Evolutionary conservation across 2,888 invertebrate species (phyloP), one percentile per base, ranked within the genome.

Genomic region (Nipponacmea schrenckii): DNA sequence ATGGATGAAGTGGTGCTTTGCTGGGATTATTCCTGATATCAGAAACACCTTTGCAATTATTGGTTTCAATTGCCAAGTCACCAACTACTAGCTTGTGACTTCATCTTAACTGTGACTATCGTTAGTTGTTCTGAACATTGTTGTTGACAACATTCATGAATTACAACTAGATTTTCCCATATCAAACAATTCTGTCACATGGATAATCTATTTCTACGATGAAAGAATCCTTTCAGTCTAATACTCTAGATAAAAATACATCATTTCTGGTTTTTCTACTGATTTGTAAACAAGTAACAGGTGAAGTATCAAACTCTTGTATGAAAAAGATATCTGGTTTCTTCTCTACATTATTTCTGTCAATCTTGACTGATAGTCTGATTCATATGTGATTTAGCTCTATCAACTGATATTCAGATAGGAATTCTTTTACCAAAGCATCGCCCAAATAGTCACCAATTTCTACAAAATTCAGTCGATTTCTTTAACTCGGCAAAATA

Each of bases 321-420:
- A 70, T n/a, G n/a, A n/a, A 45, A 24, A 68, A 74, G 17, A 70
- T 10, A n/a, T 72, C 74, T 27, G 69, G 69, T 45, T 62, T 17
- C 64, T 77, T 72, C n/a, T 62, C 17, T 3, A 24, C 48, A 5
- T n/a, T n/a, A n/a, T n/a, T n/a, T n/a, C n/a, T n/a, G n/a, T n/a
- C n/a, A 45, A 46, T 68, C 86, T 67, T 8, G 84, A 85, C 26
- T 86, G 76, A 15, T 78, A 79, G 75, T 88, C 86, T 14, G 83
- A 72, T 87, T 82, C 0, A 80, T 81, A 73, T 86, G 84, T 1
- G 75, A n/a, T n/a, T n/a, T n/a, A n/a, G n/a, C n/a, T n/a, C n/a
- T 81, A 7, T 74, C 71, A 73, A 88, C 64, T 84, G 77, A 72
- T 88, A 88, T 4, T 81, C 84, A 3, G 86, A 77, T 20, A 89